Conservation (phyloP, 1,140 invertebrate species). For the Eumeta japonica region DNA sequence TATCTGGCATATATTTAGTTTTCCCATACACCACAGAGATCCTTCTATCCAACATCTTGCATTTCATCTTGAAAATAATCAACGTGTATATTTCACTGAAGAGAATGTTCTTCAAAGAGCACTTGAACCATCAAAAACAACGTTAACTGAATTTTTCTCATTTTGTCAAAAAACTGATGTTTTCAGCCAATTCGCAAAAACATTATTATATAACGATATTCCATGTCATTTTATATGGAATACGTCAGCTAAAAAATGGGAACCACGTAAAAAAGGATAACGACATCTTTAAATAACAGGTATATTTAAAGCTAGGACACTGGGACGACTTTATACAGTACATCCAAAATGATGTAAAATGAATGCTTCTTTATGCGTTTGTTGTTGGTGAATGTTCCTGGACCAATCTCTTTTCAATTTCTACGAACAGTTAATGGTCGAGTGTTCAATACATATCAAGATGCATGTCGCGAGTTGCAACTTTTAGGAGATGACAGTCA, state of each 20-base stretch:
- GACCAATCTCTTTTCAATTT: constrained; percentile 46
- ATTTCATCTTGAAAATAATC: constrained; percentile 16
- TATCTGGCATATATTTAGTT: constrained; percentile 17
- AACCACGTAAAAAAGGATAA: constrained; percentile 23
- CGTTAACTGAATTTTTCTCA: constrained; percentile 40
- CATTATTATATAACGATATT: constrained; percentile 40
- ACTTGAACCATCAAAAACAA: constrained; percentile 31
- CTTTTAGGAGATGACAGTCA: constrained; percentile 24
- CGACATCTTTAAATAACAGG: constrained; percentile 19
- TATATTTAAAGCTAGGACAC: constrained; percentile 17
- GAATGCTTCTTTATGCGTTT: constrained; percentile 40
- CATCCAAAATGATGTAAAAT: constrained; percentile 30
- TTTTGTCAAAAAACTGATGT: constrained; percentile 27
- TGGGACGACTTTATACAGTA: constrained; percentile 33
- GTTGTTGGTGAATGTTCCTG: too few relatives aligned
- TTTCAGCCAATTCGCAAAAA: constrained; percentile 37
- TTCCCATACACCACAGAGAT: constrained; percentile 19
- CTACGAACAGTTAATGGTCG: constrained; percentile 45
- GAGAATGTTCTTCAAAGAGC: constrained; percentile 11
- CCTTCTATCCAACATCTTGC: constrained; percentile 14
- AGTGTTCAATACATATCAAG: constrained; percentile 28
- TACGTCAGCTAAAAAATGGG: constrained; percentile 17
- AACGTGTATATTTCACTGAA: constrained; percentile 16
- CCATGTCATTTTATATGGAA: too few relatives aligned
- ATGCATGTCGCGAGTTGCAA: constrained; percentile 24